Evolutionary conservation across 2,113 vertebrate species (phyloP), one percentile per base, ranked within the genome.

Genomic region (Pleuronectes platessa): DNA sequence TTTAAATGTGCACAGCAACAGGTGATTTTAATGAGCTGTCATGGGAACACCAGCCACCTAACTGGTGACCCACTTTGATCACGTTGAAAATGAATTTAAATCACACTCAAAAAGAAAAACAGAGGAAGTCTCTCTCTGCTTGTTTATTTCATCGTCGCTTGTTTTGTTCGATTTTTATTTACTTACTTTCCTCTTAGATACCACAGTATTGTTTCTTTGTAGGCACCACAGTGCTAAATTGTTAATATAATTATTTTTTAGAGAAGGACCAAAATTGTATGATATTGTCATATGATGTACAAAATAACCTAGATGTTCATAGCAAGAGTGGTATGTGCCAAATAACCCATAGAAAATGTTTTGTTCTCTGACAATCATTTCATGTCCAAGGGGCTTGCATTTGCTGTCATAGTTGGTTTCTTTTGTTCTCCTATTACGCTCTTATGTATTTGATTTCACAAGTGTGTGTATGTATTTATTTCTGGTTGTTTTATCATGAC

Each of bases 211-310:
- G 93, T 93, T 94, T 92, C 83, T 82, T 90, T 84, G 87, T 92
- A 88, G 92, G 92, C 92, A 92, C 91, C 61, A 74, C 87, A 71
- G 91, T 96, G 95, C 95, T 95, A 94, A 95, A 96, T 95, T 95
- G 95, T 97, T 97, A 96, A 97, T 97, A 95, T 95, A 96, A 97
- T 96, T 93, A 84, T 81, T 92, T 63, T 63, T 92, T 95, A 96
- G 96, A 95, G 95, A 96, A 96, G 97, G 97, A 98, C 97, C 97
- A 99, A 97, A 97, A 92, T 93, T 71, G 91, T 95, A 95, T 95
- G 79, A 92, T 92, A 88, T 92, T 95, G 93, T 88, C 94, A 94
- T 94, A 90, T 94, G 94, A 90, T 89, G 94, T 95, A 94, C 92
- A 94, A 90, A 95, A 82, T 94, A 89, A 91, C 92, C 93, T 94